Evolutionary conservation across 2,797 vertebrate genomes (phyloP), one percentile per base, ranked within the genome.

Genomic region (Champsocephalus gunnari): DNA sequence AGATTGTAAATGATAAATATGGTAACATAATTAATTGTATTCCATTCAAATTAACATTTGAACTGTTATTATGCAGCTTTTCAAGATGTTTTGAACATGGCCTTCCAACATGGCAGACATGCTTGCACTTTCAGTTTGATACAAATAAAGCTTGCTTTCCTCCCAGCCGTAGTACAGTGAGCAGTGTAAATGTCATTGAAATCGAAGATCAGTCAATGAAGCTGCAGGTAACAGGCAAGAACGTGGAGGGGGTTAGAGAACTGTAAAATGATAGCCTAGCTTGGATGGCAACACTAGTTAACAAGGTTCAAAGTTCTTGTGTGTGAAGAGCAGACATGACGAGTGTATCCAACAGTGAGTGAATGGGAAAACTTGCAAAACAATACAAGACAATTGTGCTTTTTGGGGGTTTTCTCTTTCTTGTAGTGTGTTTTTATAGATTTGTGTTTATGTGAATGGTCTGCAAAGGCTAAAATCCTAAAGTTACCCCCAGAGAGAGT

Each of bases 161-260:
- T 28, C 44, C 9, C 21, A 47, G 48, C 32, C 41, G 66, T 32
- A 44, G 32, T 28, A 71, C 21, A 66, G 55, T 53, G 72, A 57
- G 49, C 72, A 68, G 71, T 74, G 38, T 54, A 78, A 79, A 76
- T 82, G 66, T 65, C 59, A 82, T 84, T 86, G 69, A 80, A 83
- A 77, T 73, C 19, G 38, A n/a, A 84, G 67, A 81, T 85, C 71
- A 77, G 28, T 85, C 71, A 77, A 41, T 71, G 71, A 70, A 48
- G 53, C 38, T 73, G 67, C 57, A 62, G 60, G 57, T 72, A 72
- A 78, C 66, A 9, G 50, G 64, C 66, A 71, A 80, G 71, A 57
- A 41, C 67, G 38, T 9, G 3, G 47, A 3, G 34, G 49, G 56
- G 74, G 58, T 70, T 76, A 64, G 66, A 71, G 75, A 56, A 57